phyloP scores from a whole-genome alignment of 2,113 vertebrate genomes.

The Triplophysa tibetana region DNA sequence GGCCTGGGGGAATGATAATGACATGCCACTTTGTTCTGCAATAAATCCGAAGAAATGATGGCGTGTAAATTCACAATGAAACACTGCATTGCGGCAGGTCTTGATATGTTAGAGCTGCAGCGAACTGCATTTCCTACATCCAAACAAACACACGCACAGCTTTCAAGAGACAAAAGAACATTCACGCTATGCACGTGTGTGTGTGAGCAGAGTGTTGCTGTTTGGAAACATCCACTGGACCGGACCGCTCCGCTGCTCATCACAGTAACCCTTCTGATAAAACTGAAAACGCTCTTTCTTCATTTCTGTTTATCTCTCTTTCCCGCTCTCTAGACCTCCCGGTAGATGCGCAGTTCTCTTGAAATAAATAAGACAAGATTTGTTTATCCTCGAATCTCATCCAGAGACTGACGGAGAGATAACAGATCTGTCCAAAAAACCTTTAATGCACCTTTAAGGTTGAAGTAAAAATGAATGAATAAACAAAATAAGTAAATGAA shows the following conservation, averaged over 20 bases:
- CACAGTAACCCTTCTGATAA: not conserved
- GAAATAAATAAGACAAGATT: not conserved
- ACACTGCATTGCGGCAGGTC: conserved; percentile 36
- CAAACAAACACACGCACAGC: conserved; percentile 18
- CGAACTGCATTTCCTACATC: conserved; percentile 15
- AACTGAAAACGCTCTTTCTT: not conserved
- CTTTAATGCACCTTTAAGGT: not conserved
- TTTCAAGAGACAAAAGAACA: not conserved
- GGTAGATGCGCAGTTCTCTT: not conserved
- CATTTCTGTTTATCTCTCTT: not conserved
- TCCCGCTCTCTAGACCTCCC: not conserved
- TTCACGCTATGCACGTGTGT: not conserved
- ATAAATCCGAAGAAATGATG: conserved; percentile 17
- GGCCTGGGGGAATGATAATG: not conserved
- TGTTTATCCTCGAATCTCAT: not conserved
- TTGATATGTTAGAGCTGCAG: conserved; percentile 17
- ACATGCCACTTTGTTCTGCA: conserved; percentile 6
- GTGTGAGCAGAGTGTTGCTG: not conserved
- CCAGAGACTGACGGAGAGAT: no score
- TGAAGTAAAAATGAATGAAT: no score
- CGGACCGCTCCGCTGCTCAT: not conserved
- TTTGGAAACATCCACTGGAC: not conserved
- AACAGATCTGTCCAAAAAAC: no score
- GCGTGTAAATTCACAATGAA: not conserved
- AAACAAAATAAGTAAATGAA: no score